These are phyloP conservation scores for Trichosurus vulpecula DNA, from an alignment of 2,797 vertebrate genomes.

Conservation along the genomic window DNA sequence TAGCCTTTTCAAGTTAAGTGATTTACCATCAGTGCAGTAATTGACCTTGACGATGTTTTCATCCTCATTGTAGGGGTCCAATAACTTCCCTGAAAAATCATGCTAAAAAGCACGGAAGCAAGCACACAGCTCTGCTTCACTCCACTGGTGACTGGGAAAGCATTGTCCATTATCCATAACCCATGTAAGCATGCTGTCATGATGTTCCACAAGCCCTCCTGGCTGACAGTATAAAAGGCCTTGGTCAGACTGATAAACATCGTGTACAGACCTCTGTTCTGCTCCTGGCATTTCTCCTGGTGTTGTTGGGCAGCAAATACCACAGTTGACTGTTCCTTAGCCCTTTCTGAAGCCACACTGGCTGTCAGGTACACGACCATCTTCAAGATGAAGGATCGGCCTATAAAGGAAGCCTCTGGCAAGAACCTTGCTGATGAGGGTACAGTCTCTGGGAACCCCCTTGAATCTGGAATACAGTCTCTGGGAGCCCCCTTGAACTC, in stretches of 20 bases:
- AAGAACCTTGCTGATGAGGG: too few relatives aligned
- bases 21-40: neutral
- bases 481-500: too few relatives aligned
- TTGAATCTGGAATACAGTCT: too few relatives aligned
- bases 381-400: neutral
- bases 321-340: neutral
- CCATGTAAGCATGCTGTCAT: neutral
- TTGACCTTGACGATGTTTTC: neutral
- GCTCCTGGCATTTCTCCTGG: neutral
- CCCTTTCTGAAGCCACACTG: neutral
- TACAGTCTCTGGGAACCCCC: too few relatives aligned
- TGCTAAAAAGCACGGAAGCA: too few relatives aligned
- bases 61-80: neutral
- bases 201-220: neutral
- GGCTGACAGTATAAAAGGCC: neutral
- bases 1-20: neutral
- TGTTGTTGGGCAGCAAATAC: too few relatives aligned
- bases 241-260: neutral
- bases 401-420: neutral
- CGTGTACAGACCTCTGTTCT: neutral
- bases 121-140: neutral
- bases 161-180: neutral
- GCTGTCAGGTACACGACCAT: neutral
- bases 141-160: neutral
- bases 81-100: neutral